Percentiles rank a stretch among this genome's conserved stretches.
These are phyloP conservation scores for Coregonus suidteri DNA, from an alignment of 2,797 vertebrate genomes.

Conservation along the genomic window DNA sequence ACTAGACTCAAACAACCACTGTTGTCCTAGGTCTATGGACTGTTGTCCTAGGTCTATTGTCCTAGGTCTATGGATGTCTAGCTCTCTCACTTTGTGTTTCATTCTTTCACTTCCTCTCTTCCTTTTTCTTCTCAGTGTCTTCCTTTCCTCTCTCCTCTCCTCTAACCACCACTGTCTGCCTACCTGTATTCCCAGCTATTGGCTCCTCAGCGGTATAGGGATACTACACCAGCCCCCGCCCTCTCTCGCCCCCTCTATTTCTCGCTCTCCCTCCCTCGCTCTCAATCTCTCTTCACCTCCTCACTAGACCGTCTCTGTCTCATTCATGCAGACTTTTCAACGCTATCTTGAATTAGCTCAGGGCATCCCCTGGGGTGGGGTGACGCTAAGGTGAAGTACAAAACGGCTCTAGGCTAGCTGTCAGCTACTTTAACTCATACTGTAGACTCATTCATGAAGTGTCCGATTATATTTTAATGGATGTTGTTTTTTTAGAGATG, in stretches of 20 bases:
- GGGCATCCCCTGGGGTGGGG: neutral
- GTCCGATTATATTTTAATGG: neutral
- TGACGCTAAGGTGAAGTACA: neutral
- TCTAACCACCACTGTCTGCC: neutral
- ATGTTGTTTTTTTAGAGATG: neutral
- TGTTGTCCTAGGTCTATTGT: too few relatives aligned
- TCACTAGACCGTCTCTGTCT: neutral
- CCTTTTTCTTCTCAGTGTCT: neutral
- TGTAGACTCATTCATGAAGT: neutral
- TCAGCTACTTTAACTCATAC: neutral
- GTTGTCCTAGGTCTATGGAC: too few relatives aligned
- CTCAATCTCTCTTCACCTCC: slow-evolving; percentile 2
- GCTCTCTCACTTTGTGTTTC: too few relatives aligned
- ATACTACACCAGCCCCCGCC: neutral
- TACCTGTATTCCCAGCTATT: neutral
- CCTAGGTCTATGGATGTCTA: too few relatives aligned
- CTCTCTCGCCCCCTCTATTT: neutral
- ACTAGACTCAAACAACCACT: neutral
- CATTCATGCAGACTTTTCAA: slow-evolving; percentile 9
- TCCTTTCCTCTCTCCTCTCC: neutral
- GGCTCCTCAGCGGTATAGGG: neutral
- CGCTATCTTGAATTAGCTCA: slow-evolving; percentile 2
- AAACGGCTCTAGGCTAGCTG: neutral
- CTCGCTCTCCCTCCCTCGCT: neutral
- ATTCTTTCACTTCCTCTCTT: too few relatives aligned